Base-by-base conservation (phyloP, 2,797 vertebrate genomes). In the Catharus ustulatus region DNA sequence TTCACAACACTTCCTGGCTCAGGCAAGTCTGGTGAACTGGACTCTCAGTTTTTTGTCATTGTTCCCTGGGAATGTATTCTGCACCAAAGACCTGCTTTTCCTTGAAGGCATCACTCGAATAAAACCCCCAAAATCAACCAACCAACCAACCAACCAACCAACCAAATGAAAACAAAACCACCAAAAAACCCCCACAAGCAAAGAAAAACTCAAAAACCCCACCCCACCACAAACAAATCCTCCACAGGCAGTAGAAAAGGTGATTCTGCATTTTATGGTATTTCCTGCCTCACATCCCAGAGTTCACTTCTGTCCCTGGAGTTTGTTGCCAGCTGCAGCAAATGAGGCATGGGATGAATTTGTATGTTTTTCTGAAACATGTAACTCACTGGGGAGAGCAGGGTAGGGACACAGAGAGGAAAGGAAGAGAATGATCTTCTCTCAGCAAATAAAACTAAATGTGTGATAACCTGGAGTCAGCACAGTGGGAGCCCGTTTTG, bases 281-380 rank as follows among this genome's bases (percentile, higher is more conserved):
- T 84, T 84, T 85, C 42, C 76, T 85, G 46, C n/a, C 40, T 49
- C 26, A 3, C 1, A 3, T 48, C 69, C 32, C 55, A 57, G n/a
- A 75, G 72, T 69, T 93, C 67, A 49, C 42, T 79, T 61, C 42
- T 30, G 22, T 87, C 87, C 74, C 80, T 51, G 51, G 94, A 89
- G 84, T 48, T 57, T 64, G 46, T 5, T 62, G 59, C n/a, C 92
- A 94, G 84, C 83, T 83, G 87, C 75, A 94, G 24, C 58, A 84
- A 94, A 95, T 89, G 94, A 96, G 87, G 95, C 94, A 84, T 88
- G 69, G 68, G 76, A 96, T 75, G 79, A 93, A 49, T 83, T 61
- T 94, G 49, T 66, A 1, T 69, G 86, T 59, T 89, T 55, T 63
- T 90, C 78, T 64, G 63, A 91, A 89, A 86, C 30, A 51, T 11